Percentiles rank a stretch among this genome's conserved stretches.
phyloP scores from a whole-genome alignment of 2,888 invertebrate genomes.

The Scelioninae gen. 1 region DNA sequence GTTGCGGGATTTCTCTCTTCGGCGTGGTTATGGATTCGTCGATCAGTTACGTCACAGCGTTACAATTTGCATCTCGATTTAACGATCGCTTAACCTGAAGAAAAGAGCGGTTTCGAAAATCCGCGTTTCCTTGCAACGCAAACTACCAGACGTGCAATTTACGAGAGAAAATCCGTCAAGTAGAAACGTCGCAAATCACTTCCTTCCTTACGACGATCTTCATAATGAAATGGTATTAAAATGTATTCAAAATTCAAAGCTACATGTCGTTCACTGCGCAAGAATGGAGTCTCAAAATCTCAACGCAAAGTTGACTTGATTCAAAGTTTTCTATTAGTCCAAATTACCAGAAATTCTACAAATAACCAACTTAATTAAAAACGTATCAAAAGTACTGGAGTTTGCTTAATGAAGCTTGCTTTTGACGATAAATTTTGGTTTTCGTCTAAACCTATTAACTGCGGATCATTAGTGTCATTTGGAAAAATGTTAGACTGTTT shows the following conservation, averaged over 20 bases:
- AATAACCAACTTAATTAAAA: too few relatives aligned
- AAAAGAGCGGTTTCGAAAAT: slow-evolving; percentile 49
- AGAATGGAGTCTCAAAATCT: too few relatives aligned
- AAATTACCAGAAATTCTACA: too few relatives aligned
- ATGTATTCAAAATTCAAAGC: slow-evolving; percentile 4
- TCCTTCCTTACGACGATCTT: slow-evolving; percentile 59
- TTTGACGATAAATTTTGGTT: too few relatives aligned
- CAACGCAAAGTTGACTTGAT: too few relatives aligned
- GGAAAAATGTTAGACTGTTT: too few relatives aligned
- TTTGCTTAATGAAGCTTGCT: too few relatives aligned
- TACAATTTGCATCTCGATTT: slow-evolving; percentile 59
- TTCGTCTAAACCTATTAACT: too few relatives aligned
- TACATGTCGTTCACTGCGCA: background rate
- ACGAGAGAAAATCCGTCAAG: slow-evolving; percentile 50
- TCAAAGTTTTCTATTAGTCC: too few relatives aligned
- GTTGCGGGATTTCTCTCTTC: slow-evolving; percentile 42
- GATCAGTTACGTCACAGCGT: slow-evolving; percentile 47
- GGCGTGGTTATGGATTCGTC: slow-evolving; percentile 34
- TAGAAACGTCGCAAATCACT: slow-evolving; percentile 62
- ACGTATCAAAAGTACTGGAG: too few relatives aligned
- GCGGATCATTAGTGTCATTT: background rate
- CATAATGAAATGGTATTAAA: background rate
- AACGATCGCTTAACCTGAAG: slow-evolving; percentile 51
- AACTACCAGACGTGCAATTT: slow-evolving; percentile 47
- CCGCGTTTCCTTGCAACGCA: slow-evolving; percentile 21